A percentile compares a stretch with the other conserved stretches of the same genome.
Evolutionary conservation across 1,140 invertebrate species (phyloP).

Genomic region (Lucilia sericata): DNA sequence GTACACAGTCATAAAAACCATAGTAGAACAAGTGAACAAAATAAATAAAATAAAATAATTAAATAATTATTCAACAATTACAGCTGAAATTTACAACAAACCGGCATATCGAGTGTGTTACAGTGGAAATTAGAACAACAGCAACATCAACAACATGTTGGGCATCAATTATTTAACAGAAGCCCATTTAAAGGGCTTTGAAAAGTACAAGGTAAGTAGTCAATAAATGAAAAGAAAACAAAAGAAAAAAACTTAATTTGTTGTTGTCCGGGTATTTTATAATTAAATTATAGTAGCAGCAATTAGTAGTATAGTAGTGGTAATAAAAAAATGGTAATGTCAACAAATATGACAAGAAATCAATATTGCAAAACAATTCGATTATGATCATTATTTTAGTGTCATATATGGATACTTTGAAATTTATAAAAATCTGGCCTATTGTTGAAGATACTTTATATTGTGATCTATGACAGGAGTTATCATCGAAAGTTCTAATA

Average conservation of each 20-base stretch:
- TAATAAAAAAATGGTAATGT: background rate
- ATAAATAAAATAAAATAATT: background rate
- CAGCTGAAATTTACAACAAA: background rate
- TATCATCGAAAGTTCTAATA: too few species aligned
- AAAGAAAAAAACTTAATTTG: background rate
- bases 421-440: too few species aligned
- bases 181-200: conserved; percentile 83
- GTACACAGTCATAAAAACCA: background rate
- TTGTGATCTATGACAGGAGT: too few species aligned
- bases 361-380: too few species aligned
- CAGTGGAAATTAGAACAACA: background rate
- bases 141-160: conserved; percentile 39
- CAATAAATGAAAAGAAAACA: background rate
- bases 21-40: background rate
- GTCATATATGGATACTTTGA: too few species aligned
- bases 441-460: too few species aligned
- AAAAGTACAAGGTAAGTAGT: conserved; percentile 82
- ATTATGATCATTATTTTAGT: too few species aligned
- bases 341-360: background rate
- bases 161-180: conserved; percentile 73
- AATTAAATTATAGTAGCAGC: background rate
- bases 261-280: background rate
- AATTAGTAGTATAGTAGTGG: background rate
- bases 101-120: background rate
- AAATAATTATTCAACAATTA: conserved; percentile 1